Conservation (phyloP, 2,113 vertebrate genomes). For the Pycnonotus jocosus region DNA sequence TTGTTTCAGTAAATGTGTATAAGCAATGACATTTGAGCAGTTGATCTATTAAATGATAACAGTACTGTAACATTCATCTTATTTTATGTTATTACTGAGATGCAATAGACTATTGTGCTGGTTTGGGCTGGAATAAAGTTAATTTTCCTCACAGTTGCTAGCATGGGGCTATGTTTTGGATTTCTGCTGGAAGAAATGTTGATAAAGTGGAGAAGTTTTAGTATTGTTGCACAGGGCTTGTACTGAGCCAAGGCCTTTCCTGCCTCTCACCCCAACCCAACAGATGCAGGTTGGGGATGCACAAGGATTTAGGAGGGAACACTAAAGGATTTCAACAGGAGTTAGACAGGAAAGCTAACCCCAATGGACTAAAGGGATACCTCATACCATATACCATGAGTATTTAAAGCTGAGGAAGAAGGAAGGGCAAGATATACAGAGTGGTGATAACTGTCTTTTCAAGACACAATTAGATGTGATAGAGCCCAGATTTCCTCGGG, state of each 20-base stretch:
- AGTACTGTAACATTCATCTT: constrained; percentile 12
- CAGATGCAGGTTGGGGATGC: too few relatives aligned
- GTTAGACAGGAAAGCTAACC: background rate
- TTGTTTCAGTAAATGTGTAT: constrained; percentile 39
- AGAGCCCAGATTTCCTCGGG: background rate
- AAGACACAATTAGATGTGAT: background rate
- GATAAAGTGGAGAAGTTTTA: background rate
- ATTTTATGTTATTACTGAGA: constrained; percentile 48
- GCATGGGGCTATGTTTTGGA: background rate
- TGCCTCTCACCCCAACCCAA: background rate
- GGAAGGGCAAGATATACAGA: background rate
- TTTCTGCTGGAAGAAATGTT: background rate
- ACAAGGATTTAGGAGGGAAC: background rate
- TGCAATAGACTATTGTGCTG: background rate
- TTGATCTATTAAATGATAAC: constrained; percentile 34
- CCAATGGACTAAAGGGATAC: background rate
- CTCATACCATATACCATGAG: background rate
- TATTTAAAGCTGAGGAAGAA: background rate
- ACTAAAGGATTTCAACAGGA: background rate
- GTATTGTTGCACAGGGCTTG: background rate
- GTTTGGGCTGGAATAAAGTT: background rate
- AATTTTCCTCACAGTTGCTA: background rate
- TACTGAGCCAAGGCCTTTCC: background rate
- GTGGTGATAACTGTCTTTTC: background rate
- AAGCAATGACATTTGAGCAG: constrained; percentile 11